Evolutionary conservation across 2,113 vertebrate species (phyloP).

Genomic region (Excalfactoria chinensis): DNA sequence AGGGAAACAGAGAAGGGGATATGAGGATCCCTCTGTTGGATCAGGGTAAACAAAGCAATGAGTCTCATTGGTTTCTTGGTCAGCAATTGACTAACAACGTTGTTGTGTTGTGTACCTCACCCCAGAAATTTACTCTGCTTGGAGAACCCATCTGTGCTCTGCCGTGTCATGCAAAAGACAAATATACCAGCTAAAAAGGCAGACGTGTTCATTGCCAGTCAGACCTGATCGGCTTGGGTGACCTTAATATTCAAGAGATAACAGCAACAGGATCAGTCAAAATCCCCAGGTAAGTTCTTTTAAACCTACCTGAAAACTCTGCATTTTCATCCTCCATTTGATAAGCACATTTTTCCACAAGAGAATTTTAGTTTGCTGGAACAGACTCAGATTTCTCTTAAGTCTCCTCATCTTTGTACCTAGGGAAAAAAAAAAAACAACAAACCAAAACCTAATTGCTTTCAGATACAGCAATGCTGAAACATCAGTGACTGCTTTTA

Average conservation of each 20-base stretch:
- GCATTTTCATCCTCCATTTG: slow-evolving; percentile 76
- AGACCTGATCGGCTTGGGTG: not conserved
- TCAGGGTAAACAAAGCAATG: accelerated
- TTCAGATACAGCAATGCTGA: not conserved
- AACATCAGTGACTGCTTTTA: not conserved
- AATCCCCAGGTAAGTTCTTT: not conserved
- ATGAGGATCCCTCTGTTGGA: accelerated
- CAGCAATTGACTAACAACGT: accelerated
- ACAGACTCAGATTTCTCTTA: slow-evolving; percentile 40
- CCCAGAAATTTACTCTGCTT: not conserved
- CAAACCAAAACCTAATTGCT: not conserved
- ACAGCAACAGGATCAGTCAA: not conserved
- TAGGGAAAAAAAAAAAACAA: not conserved
- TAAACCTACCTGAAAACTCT: slow-evolving; percentile 66
- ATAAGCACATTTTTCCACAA: slow-evolving; percentile 72
- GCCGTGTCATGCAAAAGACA: not conserved
- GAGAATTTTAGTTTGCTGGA: slow-evolving; percentile 73
- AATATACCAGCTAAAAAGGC: not conserved
- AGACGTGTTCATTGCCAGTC: not conserved
- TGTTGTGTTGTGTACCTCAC: accelerated
- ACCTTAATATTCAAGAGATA: not conserved
- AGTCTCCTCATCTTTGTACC: slow-evolving; percentile 27
- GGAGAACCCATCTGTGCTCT: not conserved
- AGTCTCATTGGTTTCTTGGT: accelerated
- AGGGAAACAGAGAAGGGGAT: not conserved